phyloP scores from a whole-genome alignment of 2,888 invertebrate genomes.

The Drosophila nigritarsus region DNA sequence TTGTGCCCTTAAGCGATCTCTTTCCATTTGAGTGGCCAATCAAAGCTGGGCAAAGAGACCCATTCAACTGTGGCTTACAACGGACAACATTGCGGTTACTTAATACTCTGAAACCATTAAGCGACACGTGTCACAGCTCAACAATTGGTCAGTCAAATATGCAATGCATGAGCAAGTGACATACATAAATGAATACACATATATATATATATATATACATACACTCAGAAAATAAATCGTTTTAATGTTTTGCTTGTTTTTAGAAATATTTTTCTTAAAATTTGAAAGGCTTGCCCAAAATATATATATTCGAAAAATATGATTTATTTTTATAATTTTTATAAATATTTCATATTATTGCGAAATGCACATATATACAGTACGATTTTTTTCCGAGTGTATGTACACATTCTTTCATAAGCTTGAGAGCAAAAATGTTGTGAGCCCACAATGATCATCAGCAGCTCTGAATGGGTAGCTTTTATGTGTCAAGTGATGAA shows the following conservation, averaged over 20 bases:
- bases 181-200: background rate
- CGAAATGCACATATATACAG: background rate
- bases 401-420: background rate
- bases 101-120: conserved; percentile 25
- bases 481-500: conserved; percentile 43
- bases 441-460: conserved; percentile 6
- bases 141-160: conserved; percentile 16
- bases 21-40: conserved; percentile 35
- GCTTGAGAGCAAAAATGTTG: conserved; percentile 2
- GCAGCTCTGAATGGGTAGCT: conserved; percentile 8
- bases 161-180: conserved; percentile 7
- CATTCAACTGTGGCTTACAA: conserved; percentile 26
- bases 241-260: background rate
- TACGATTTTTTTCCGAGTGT: background rate
- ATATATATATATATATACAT: background rate
- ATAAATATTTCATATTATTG: background rate
- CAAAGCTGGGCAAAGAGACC: conserved; percentile 16
- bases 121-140: conserved; percentile 47
- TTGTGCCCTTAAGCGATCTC: conserved; percentile 10
- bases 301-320: background rate
- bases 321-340: background rate
- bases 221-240: background rate
- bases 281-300: background rate
- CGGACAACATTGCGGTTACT: conserved; percentile 40
- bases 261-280: background rate